Conservation (phyloP, 1,140 invertebrate genomes). For the Drosophila sechellia region DNA sequence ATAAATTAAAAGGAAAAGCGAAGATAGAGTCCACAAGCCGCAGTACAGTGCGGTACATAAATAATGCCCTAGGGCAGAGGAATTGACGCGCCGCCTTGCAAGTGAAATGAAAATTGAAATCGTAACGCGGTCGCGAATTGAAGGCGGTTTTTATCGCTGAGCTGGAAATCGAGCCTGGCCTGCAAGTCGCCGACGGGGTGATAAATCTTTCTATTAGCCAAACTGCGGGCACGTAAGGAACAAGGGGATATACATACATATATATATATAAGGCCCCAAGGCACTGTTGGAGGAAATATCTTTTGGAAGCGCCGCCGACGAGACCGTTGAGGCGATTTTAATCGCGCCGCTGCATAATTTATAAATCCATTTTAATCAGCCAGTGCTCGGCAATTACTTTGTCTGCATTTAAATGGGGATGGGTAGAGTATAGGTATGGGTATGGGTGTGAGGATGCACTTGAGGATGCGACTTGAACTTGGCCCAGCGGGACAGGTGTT, state of each 20-base stretch:
- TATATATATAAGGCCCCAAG: neutral
- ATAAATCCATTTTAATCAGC: slow-evolving; percentile 83
- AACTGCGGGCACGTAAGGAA: slow-evolving; percentile 49
- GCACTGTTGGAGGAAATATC: slow-evolving; percentile 20
- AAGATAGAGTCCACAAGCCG: slow-evolving; percentile 37
- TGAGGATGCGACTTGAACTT: slow-evolving; percentile 51
- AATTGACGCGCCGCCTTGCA: slow-evolving; percentile 69
- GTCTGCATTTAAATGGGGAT: slow-evolving; percentile 80
- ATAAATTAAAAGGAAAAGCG: slow-evolving; percentile 77
- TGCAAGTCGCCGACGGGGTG: slow-evolving; percentile 65
- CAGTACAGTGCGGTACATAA: slow-evolving; percentile 38
- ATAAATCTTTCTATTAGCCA: slow-evolving; percentile 84
- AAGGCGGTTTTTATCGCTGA: slow-evolving; percentile 65
- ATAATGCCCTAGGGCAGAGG: slow-evolving; percentile 56
- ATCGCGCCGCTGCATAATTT: slow-evolving; percentile 82
- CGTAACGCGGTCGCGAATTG: slow-evolving; percentile 50
- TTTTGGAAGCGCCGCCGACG: slow-evolving; percentile 73
- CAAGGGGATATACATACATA: neutral
- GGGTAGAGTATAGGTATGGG: slow-evolving; percentile 5
- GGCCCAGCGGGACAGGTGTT: slow-evolving; percentile 75
- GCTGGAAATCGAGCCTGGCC: slow-evolving; percentile 62
- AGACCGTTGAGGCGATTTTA: slow-evolving; percentile 72
- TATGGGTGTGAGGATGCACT: slow-evolving; percentile 12
- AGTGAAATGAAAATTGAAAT: slow-evolving; percentile 84
- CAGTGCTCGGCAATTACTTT: slow-evolving; percentile 77